Evolutionary conservation across 2,888 invertebrate species (phyloP), one percentile per base, ranked within the genome.

Genomic region (Allygus modestus): DNA sequence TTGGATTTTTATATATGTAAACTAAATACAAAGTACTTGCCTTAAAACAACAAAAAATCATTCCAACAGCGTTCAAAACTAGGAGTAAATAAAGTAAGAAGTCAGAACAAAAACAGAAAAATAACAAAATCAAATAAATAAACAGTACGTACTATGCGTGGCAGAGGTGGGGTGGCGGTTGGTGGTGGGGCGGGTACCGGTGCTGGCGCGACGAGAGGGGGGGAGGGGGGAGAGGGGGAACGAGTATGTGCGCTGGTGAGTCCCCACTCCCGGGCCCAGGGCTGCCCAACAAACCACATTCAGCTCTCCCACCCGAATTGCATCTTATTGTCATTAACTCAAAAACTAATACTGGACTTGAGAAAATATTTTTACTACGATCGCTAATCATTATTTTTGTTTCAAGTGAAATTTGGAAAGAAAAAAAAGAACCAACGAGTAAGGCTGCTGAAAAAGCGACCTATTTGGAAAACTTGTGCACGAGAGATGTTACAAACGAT

Each of bases 131-230:
- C 41, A 84, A 86, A 84, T 73, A 85, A 88, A 31, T 9, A 15
- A 71, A 41, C 9, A 28, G 75, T 85, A 87, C 87, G 88, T 90
- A 90, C 89, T 88, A 89, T 90, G 89, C 88, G 90, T 89, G 88
- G 89, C 89, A 88, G 89, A 20, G 88, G 89, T 89, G 87, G 89
- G 89, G 88, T 89, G 89, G 89, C 87, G 87, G 88, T 89, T 90
- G 89, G 89, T 85, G 51, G 85, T 81, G 61, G 87, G 87, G 61
- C 87, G 84, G n/a, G 87, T 87, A 46, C 88, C 88, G 54, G 88
- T 87, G 83, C 88, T 88, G 51, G 88, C 87, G 82, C 88, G 85
- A 83, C 88, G 87, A 86, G 87, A 88, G 77, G 89, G 88, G 85
- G 88, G 88, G 79, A 87, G 87, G 84, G 88, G 87, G 77, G 88